A percentile compares a stretch with the other conserved stretches of the same genome.
phyloP scores from a whole-genome alignment of 2,797 vertebrate species.

The Coregonus ussuriensis region DNA sequence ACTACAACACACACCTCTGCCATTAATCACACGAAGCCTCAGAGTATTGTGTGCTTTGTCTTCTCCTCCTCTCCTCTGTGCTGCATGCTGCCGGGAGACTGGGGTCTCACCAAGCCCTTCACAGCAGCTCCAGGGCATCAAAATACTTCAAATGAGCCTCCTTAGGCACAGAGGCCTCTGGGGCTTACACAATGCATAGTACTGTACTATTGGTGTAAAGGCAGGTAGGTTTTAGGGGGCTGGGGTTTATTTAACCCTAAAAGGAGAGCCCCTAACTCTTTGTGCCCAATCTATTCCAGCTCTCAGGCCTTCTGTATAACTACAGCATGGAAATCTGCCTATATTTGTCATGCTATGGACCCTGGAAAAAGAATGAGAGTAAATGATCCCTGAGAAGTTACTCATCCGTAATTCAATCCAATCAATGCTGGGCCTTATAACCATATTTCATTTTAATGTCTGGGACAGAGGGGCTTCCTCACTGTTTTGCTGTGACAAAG shows the following conservation, averaged over 20 bases:
- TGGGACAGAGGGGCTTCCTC: conserved; percentile 32
- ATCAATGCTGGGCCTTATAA: conserved; percentile 34
- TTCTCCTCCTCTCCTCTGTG: conserved; percentile 52
- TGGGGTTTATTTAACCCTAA: no score
- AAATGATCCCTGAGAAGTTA: conserved; percentile 28
- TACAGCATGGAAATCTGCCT: conserved; percentile 24
- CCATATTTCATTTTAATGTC: conserved; percentile 32
- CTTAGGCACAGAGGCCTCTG: conserved; percentile 7
- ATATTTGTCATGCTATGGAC: conserved; percentile 25
- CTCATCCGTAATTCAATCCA: conserved; percentile 29
- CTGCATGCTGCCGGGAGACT: conserved; percentile 70
- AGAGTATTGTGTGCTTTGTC: conserved; percentile 68
- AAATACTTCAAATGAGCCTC: conserved; percentile 33
- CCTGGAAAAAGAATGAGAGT: conserved; percentile 33
- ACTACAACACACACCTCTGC: conserved; percentile 80
- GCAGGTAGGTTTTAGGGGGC: background rate
- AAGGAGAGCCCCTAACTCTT: background rate
- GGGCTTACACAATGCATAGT: background rate
- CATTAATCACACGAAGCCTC: conserved; percentile 82
- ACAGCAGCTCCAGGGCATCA: conserved; percentile 54
- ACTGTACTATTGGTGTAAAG: conserved; percentile 24
- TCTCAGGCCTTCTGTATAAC: conserved; percentile 13
- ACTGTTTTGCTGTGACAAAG: conserved; percentile 13
- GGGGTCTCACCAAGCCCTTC: conserved; percentile 44
- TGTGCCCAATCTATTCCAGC: conserved; percentile 9